A percentile compares a stretch with the other conserved stretches of the same genome.
Evolutionary conservation across 1,140 invertebrate species (phyloP).

Genomic region (Gryllus bimaculatus): DNA sequence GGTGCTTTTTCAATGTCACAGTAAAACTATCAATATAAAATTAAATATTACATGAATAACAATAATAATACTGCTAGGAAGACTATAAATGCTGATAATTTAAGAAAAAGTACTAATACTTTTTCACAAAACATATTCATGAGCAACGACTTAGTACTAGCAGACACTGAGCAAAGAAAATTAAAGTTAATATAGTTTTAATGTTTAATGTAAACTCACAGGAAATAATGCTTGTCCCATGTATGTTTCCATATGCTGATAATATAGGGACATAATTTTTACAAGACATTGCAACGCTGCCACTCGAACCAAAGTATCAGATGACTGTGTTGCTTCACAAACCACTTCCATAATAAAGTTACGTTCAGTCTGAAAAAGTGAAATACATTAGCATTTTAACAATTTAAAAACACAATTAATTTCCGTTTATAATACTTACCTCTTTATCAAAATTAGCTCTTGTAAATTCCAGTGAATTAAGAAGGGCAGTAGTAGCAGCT

Average conservation of each 20-base stretch:
- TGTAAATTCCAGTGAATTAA: conserved; percentile 98
- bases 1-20: too few relatives aligned
- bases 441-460: conserved; percentile 97
- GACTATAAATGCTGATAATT: too few relatives aligned
- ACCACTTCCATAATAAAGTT: conserved; percentile 99
- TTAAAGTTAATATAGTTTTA: not conserved
- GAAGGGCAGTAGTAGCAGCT: conserved; percentile 91
- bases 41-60: too few relatives aligned
- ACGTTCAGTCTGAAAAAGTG: conserved; percentile 62
- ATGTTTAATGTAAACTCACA: conserved; percentile 38
- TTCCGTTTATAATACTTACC: conserved; percentile 34
- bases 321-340: conserved; percentile 79
- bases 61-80: too few relatives aligned
- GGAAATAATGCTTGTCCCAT: conserved; percentile 98
- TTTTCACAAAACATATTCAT: not conserved
- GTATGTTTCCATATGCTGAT: conserved; percentile 98
- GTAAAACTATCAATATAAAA: too few relatives aligned
- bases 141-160: too few relatives aligned
- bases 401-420: conserved; percentile 11
- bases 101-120: too few relatives aligned
- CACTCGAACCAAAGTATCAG: conserved; percentile 83
- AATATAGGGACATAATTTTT: conserved; percentile 98
- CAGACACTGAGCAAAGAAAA: not conserved
- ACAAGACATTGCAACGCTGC: conserved; percentile 96
- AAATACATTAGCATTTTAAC: conserved; percentile 12